phyloP scores from a whole-genome alignment of 2,113 vertebrate species.

The Poeciliopsis occidentalis region DNA sequence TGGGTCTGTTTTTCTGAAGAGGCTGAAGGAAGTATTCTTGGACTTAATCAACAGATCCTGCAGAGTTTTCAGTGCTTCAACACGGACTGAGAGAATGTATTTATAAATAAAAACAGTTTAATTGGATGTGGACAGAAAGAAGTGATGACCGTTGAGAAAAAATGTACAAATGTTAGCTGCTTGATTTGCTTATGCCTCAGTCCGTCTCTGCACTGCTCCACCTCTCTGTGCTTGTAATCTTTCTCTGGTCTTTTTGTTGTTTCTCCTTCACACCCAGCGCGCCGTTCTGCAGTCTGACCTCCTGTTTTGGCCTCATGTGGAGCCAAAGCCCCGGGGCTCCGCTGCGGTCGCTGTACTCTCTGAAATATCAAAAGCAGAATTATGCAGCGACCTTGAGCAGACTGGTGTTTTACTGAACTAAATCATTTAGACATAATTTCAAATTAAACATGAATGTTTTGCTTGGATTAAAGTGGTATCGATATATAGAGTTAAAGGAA shows the following conservation, averaged over 20 bases:
- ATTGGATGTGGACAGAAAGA: too few relatives aligned
- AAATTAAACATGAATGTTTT: conserved; percentile 5
- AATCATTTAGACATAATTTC: conserved; percentile 24
- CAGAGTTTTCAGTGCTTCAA: too few relatives aligned
- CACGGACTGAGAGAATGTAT: too few relatives aligned
- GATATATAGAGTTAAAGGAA: neutral
- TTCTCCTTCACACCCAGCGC: conserved; percentile 1
- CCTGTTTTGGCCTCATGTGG: conserved; percentile 50
- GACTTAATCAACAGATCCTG: too few relatives aligned
- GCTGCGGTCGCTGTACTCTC: conserved; percentile 34
- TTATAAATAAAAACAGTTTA: too few relatives aligned
- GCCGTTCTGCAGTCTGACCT: conserved; percentile 50
- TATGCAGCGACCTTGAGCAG: conserved; percentile 26
- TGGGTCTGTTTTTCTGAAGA: neutral
- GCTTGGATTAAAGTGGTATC: neutral
- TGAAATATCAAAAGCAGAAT: conserved; percentile 41
- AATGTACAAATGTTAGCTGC: neutral
- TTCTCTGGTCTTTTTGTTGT: neutral
- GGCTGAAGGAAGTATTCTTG: too few relatives aligned
- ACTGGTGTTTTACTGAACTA: conserved; percentile 27
- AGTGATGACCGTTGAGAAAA: too few relatives aligned
- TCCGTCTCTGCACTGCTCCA: neutral
- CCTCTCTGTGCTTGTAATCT: neutral
- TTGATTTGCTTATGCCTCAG: neutral
- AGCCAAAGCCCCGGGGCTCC: conserved; percentile 52